Percentiles rank a stretch among this genome's conserved stretches.
phyloP scores from a whole-genome alignment of 1,140 invertebrate genomes.

The Macrobrachium rosenbergii region DNA sequence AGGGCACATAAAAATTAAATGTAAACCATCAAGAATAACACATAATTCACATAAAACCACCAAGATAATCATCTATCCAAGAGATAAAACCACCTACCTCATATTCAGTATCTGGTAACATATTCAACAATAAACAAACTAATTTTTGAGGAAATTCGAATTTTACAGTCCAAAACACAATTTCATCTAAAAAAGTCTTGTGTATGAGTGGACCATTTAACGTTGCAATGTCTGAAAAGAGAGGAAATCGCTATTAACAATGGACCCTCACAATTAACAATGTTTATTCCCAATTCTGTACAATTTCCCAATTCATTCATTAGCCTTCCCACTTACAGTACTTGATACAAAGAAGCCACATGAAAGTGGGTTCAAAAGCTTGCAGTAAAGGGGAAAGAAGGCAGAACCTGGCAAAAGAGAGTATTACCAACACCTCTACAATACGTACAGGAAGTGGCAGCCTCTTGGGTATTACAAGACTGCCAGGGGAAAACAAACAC shows the following conservation, averaged over 20 bases:
- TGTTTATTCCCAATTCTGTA: neutral
- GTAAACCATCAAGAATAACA: no score
- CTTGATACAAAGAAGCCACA: no score
- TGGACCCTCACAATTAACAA: neutral
- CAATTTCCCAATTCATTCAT: no score
- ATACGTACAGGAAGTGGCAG: neutral
- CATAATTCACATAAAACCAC: no score
- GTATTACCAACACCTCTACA: no score
- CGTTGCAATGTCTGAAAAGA: slow-evolving; percentile 59
- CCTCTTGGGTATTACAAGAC: neutral
- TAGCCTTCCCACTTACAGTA: no score
- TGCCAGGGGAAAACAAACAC: neutral
- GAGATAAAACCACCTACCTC: slow-evolving; percentile 77
- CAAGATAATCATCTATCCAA: no score
- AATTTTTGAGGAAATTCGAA: slow-evolving; percentile 98
- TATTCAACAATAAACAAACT: slow-evolving; percentile 94
- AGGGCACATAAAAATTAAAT: no score
- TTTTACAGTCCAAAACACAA: slow-evolving; percentile 98
- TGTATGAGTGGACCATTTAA: slow-evolving; percentile 72
- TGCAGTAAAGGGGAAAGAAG: no score
- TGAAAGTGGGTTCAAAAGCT: no score
- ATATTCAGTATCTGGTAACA: slow-evolving; percentile 94
- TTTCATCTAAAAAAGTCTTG: slow-evolving; percentile 91
- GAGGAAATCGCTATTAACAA: neutral
- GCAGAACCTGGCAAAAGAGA: no score